Evolutionary conservation across 2,113 vertebrate species (phyloP).

Genomic region (Cyprinodon tularosa): DNA sequence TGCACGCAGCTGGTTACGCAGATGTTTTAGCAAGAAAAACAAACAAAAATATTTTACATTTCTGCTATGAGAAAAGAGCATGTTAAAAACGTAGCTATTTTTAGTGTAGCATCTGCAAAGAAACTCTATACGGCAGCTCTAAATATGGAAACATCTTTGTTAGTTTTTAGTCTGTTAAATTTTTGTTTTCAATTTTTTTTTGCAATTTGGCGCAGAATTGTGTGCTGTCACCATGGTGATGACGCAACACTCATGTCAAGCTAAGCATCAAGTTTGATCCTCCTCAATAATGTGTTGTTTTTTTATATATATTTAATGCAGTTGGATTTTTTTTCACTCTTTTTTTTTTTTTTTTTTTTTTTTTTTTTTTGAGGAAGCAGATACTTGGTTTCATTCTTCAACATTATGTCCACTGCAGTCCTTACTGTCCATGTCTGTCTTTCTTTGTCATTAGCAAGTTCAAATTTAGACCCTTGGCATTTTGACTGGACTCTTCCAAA

Average conservation of each 20-base stretch:
- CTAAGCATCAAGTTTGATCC: neutral
- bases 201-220: conserved; percentile 11
- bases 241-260: conserved; percentile 4
- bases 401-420: conserved; percentile 39
- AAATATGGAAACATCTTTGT: neutral
- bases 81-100: neutral
- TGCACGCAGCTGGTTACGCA: neutral
- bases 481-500: neutral
- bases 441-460: conserved; percentile 2
- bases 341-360: neutral
- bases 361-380: conserved; percentile 36
- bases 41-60: neutral
- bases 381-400: conserved; percentile 37
- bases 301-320: neutral
- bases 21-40: conserved; percentile 5
- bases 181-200: neutral
- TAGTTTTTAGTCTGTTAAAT: neutral
- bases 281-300: neutral
- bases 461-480: neutral
- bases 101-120: neutral
- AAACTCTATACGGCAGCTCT: neutral
- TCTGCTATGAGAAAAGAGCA: neutral
- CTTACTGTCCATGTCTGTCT: conserved; percentile 1
- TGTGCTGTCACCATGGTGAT: conserved; percentile 49
- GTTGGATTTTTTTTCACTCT: neutral